Evolutionary conservation across 2,797 vertebrate species (phyloP).

Genomic region (Coregonus suidteri): DNA sequence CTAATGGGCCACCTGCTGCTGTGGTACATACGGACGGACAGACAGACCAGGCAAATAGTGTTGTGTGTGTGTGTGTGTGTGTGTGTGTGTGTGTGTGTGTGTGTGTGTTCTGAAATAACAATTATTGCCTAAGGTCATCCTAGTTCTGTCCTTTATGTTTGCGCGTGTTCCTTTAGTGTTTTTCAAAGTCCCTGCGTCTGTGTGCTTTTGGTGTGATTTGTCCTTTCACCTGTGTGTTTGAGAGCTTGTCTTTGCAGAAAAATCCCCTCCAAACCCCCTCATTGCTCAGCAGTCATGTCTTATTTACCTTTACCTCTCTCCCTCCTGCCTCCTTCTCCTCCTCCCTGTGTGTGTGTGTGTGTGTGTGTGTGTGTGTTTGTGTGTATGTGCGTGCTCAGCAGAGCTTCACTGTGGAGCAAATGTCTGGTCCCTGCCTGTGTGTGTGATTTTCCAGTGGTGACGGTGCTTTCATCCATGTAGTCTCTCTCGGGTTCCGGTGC

Average conservation of each 20-base stretch:
- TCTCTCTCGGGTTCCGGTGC: no score
- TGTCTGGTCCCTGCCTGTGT: slow-evolving; percentile 46
- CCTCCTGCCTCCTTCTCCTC: no score
- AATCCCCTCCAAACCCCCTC: neutral
- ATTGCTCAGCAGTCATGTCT: slow-evolving; percentile 23
- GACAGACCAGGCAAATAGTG: slow-evolving; percentile 15
- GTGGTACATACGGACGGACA: slow-evolving; percentile 42
- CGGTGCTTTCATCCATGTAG: slow-evolving; percentile 41
- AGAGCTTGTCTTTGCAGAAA: neutral
- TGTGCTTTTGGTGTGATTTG: neutral
- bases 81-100: neutral
- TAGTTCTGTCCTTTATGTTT: neutral
- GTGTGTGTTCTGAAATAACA: neutral
- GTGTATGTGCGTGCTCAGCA: neutral
- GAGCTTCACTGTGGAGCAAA: slow-evolving; percentile 42
- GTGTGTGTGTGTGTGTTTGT: no score
- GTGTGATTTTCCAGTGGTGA: slow-evolving; percentile 58
- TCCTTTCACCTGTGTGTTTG: neutral
- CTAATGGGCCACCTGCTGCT: slow-evolving; percentile 46
- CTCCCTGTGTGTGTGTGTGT: neutral
- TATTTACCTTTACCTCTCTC: slow-evolving; percentile 19
- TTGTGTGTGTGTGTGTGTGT: slow-evolving; percentile 1
- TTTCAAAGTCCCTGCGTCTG: neutral
- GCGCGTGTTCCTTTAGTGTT: neutral
- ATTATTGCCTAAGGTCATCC: neutral